Evolutionary conservation across 2,797 vertebrate species (phyloP).

Genomic region (Mormyrops boulengeri): DNA sequence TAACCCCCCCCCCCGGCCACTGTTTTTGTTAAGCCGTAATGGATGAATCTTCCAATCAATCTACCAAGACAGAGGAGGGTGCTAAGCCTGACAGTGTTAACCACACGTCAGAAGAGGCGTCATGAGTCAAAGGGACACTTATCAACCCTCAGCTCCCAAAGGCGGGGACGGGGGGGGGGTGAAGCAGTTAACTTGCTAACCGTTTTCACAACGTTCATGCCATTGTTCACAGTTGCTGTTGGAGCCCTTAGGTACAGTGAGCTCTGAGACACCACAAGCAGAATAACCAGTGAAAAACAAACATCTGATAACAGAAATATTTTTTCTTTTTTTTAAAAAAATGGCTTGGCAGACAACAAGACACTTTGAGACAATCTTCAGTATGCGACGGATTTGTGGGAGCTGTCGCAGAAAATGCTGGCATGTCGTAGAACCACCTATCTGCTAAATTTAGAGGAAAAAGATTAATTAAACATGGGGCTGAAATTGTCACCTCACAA

Average conservation of each 20-base stretch:
- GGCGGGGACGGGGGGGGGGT: not conserved
- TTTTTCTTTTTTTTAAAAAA: not conserved
- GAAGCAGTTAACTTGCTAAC: slow-evolving; percentile 6
- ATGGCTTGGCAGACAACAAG: not conserved
- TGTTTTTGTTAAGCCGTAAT: not conserved
- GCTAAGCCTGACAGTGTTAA: not conserved
- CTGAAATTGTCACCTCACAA: not conserved
- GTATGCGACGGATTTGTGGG: not conserved
- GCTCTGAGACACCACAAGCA: not conserved
- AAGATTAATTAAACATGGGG: not conserved
- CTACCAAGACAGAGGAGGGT: not conserved
- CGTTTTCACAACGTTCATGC: slow-evolving; percentile 3
- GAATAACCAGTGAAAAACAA: not conserved
- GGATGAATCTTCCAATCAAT: not conserved
- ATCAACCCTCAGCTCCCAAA: not conserved
- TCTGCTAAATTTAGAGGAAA: not conserved
- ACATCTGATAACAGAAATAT: not conserved
- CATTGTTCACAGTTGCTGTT: slow-evolving; percentile 27
- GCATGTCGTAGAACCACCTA: not conserved
- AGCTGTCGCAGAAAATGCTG: not conserved
- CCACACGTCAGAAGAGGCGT: not conserved
- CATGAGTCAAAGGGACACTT: not conserved
- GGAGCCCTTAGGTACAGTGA: slow-evolving; percentile 24
- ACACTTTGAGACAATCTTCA: not conserved
- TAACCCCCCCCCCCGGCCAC: not conserved